Conservation (phyloP, 2,888 invertebrate species). For the Hirtodrosophila cameraria region DNA sequence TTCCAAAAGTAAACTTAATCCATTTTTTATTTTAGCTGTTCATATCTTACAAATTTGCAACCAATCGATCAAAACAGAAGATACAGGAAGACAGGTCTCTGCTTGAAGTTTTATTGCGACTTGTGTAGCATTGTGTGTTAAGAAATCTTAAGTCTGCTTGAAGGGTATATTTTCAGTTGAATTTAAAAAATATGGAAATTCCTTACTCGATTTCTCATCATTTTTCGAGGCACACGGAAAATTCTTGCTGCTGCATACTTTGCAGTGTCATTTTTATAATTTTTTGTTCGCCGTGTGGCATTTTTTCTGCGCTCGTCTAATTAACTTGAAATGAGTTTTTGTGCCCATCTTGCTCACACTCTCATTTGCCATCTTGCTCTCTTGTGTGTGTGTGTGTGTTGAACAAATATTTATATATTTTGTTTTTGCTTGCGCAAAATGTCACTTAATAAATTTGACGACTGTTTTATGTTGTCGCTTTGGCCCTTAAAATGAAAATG, state of each 20-base stretch:
- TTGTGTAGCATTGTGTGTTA: no score
- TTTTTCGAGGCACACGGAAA: no score
- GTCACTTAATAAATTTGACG: constrained; percentile 78
- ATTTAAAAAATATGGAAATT: no score
- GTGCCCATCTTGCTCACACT: background rate
- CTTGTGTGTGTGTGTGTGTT: constrained; percentile 39
- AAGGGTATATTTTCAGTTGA: no score
- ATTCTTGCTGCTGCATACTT: constrained; percentile 22
- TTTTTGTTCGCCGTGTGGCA: constrained; percentile 9
- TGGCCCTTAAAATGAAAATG: constrained; percentile 54
- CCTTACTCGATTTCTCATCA: no score
- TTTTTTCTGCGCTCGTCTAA: constrained; percentile 38
- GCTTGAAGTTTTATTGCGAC: no score
- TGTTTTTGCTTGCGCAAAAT: constrained; percentile 48
- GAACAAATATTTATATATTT: constrained; percentile 59
- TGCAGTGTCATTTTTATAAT: background rate
- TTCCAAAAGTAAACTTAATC: no score
- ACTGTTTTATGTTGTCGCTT: constrained; percentile 78
- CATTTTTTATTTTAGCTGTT: no score
- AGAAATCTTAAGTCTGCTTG: no score
- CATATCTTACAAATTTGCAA: no score
- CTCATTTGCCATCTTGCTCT: background rate
- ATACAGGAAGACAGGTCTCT: no score
- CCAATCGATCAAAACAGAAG: no score
- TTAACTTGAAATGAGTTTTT: constrained; percentile 70